Base-by-base conservation (phyloP, 53 echinoderm and acorn worm species). In the Henricia sp. region DNA sequence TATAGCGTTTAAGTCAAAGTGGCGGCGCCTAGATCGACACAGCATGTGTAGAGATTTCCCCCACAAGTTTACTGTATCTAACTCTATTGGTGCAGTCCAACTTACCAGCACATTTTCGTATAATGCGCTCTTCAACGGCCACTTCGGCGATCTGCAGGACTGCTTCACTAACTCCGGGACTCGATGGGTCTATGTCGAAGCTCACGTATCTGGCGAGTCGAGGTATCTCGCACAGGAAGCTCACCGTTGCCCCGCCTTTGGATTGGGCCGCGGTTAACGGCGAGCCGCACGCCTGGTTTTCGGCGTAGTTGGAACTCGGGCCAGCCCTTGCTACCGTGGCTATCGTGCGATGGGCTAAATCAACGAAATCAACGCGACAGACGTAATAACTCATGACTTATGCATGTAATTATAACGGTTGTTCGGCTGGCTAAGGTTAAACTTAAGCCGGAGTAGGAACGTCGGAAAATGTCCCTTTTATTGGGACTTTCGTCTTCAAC, bases 241-340 rank as follows among this genome's bases (percentile, higher is more conserved):
- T 53, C 30, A 32, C n/a, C 52, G 48, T 46, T 27, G 72, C 72
- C 8, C 72, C 72, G 37, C 16, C 52, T 32, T 6, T 0, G 36
- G 72, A 72, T 24, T 72, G 72, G 5, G n/a, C 52, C 21, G 3
- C 2, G 23, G 72, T 72, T 28, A 53, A 51, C 20, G 72, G 72
- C n/a, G 43, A 42, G 17, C 53, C 72, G 6, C 72, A 72, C 36
- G 0, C 52, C 52, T 17, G 53, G 33, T 72, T 72, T 0, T 51
- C 51, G 17, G 72, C 13, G 36, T 72, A 30, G 0, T 52, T 6
- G 4, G 33, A 20, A 53, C 44, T 72, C n/a, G n/a, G 35, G 14
- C 72, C 72, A 30, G 72, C 72, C 33, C 72, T 51, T 29, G 48
- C 72, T 1, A 52, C 72, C 17, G 52, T 52, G 23, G 30, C 52